phyloP scores from a whole-genome alignment of 2,797 vertebrate genomes.

The Poeciliopsis presidionis region DNA sequence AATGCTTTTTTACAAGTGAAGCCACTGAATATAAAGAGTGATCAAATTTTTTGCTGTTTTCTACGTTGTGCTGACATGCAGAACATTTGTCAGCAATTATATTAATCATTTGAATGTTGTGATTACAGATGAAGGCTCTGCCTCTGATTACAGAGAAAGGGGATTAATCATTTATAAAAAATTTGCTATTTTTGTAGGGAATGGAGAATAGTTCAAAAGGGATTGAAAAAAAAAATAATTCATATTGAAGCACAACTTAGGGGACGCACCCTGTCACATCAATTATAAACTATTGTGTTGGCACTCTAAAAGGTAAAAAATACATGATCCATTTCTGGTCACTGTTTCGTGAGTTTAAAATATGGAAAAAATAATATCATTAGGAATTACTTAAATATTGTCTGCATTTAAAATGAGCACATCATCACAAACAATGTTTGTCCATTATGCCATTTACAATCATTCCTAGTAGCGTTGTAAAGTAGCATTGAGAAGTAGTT shows the following conservation, averaged over 20 bases:
- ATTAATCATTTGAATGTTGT: background rate
- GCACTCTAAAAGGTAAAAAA: background rate
- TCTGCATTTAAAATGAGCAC: too few relatives aligned
- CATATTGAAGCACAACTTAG: background rate
- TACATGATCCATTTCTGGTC: background rate
- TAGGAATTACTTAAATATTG: background rate
- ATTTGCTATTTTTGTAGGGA: background rate
- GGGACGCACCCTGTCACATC: background rate
- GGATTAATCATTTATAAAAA: background rate
- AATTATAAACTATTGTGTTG: background rate
- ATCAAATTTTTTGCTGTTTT: background rate
- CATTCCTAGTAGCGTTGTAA: too few relatives aligned
- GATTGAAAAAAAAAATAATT: background rate
- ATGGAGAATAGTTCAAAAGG: background rate
- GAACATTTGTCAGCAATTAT: background rate
- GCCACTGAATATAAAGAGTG: background rate
- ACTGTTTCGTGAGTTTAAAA: background rate
- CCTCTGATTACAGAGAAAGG: background rate
- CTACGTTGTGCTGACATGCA: background rate
- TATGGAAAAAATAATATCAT: background rate
- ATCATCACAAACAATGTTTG: too few relatives aligned
- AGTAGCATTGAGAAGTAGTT: too few relatives aligned
- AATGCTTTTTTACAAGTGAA: background rate
- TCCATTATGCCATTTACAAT: too few relatives aligned
- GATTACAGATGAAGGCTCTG: background rate